Conservation (phyloP, 2,113 vertebrate genomes). For the Phrynosoma blainvillii region DNA sequence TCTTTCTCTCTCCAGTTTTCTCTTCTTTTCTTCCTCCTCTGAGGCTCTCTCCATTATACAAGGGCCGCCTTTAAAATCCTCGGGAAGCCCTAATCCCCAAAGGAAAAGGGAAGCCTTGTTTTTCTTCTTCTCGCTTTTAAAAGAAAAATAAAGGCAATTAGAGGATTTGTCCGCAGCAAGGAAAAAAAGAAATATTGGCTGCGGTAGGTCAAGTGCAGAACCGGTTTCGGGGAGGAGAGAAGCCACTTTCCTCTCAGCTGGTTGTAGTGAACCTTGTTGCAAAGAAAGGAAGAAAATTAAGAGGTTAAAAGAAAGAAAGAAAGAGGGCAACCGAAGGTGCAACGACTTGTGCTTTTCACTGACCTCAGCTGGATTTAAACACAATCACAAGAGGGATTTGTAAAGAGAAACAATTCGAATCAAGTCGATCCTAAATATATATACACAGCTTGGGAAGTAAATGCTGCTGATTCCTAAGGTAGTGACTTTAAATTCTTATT, state of each 20-base stretch:
- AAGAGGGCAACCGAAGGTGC: no score
- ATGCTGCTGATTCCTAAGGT: background rate
- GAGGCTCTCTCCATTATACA: conserved; percentile 76
- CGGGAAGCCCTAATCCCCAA: conserved; percentile 79
- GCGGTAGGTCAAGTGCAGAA: conserved; percentile 86
- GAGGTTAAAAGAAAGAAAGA: background rate
- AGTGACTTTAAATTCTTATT: background rate
- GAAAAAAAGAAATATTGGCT: conserved; percentile 68
- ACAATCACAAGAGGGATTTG: background rate
- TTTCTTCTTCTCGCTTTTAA: conserved; percentile 79
- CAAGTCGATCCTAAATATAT: background rate
- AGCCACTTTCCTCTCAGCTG: conserved; percentile 64
- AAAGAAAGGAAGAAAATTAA: background rate
- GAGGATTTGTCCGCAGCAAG: conserved; percentile 66
- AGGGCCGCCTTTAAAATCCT: conserved; percentile 80
- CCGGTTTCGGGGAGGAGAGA: no score
- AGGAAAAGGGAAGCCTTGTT: conserved; percentile 69
- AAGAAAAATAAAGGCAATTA: conserved; percentile 70
- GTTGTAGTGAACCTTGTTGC: conserved; percentile 62
- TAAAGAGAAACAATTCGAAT: background rate
- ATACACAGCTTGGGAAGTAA: background rate
- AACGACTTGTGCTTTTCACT: background rate
- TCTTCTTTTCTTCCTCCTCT: conserved; percentile 67
- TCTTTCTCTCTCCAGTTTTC: conserved; percentile 38
- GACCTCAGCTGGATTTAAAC: background rate